Conservation (phyloP, 2,797 vertebrate species). For the Anisognathus igniventris region DNA sequence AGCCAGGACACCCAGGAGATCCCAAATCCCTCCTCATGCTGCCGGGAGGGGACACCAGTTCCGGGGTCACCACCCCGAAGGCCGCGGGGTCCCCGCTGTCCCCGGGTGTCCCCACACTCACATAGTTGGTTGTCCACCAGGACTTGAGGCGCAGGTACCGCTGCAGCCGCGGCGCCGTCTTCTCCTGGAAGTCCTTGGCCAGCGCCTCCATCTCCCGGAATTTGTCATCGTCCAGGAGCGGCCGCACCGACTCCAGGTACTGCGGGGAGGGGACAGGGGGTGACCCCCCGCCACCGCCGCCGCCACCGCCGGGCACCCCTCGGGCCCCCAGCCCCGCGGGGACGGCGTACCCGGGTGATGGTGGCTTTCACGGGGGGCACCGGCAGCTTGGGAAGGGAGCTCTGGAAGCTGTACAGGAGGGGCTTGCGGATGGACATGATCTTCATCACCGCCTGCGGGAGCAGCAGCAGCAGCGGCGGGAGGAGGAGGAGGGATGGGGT, state of each 20-base stretch:
- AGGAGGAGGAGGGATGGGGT: no score
- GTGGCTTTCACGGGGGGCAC: slow-evolving; percentile 87
- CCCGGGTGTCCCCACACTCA: slow-evolving; percentile 54
- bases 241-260: slow-evolving; percentile 90
- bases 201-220: slow-evolving; percentile 82
- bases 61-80: neutral
- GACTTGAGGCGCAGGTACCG: slow-evolving; percentile 89
- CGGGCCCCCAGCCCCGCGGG: accelerated
- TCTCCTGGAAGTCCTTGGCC: slow-evolving; percentile 85
- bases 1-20: neutral
- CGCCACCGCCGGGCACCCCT: accelerated
- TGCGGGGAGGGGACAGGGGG: slow-evolving; percentile 13
- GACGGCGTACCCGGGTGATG: slow-evolving; percentile 74
- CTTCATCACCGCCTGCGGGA: slow-evolving; percentile 77
- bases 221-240: slow-evolving; percentile 79
- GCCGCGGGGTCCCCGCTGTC: neutral
- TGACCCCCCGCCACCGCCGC: neutral
- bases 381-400: slow-evolving; percentile 86
- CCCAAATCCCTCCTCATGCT: accelerated
- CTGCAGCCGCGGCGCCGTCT: slow-evolving; percentile 83
- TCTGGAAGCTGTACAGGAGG: slow-evolving; percentile 93
- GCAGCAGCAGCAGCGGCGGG: neutral
- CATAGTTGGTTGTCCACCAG: slow-evolving; percentile 94
- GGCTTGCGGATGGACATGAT: slow-evolving; percentile 84
- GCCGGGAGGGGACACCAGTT: neutral